Base-by-base conservation (phyloP, 2,113 vertebrate genomes). In the Geococcyx californianus region DNA sequence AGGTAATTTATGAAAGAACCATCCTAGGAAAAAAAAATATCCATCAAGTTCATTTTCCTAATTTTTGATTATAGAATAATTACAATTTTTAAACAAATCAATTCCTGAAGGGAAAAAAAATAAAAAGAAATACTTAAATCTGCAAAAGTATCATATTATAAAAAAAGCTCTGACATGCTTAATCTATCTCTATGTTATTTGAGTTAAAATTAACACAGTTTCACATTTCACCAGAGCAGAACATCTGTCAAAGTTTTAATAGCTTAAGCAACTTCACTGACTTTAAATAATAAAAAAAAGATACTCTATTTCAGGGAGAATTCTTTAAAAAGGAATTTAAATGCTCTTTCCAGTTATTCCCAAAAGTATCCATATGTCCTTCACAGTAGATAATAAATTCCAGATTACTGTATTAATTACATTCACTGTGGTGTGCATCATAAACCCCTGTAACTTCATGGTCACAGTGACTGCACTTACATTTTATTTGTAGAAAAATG, bases 191-290 rank as follows among this genome's bases (percentile, higher is more conserved):
- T 70, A 0, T 80, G 47, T 68, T 74, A 67, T 73, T 54, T 59
- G 70, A 21, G 54, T 79, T 76, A 63, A 94, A 92, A 77, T 91
- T 95, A 78, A 76, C 19, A 1, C 24, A 79, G 34, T 54, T 77
- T 67, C 25, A 72, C 54, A 38, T 83, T 87, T 79, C 34, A 74
- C 20, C 26, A 82, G 51, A 90, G 56, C 10, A 66, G 82, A 94
- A 90, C 16, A 69, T 51, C 83, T 95, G 63, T 93, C 87, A 91
- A 79, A 73, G 29, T 87, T 91, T 91, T 93, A 92, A 84, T 54
- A 67, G 72, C 82, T 89, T 52, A 84, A 82, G 47, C 20, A 89
- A 68, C 20, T 52, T 90, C 18, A 31, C 24, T 89, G 38, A 59
- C 20, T 82, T 91, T 45, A 93, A 90, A 76, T 47, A 38, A 73